These are phyloP conservation scores for Silurus asotus DNA, from an alignment of 2,113 vertebrate species.

Conservation along the genomic window DNA sequence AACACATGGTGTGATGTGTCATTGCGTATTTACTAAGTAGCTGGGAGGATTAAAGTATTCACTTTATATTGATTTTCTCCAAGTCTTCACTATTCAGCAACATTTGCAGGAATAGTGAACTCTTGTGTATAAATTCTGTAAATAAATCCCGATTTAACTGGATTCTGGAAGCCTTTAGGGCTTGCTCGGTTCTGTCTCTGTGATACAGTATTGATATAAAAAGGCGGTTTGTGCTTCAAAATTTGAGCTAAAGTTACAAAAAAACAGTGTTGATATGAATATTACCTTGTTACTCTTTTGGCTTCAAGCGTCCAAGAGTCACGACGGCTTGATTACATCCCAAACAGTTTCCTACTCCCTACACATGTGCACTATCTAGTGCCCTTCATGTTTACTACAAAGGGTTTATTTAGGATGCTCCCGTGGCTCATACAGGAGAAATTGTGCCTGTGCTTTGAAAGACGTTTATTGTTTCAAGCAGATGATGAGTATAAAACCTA, in stretches of 20 bases:
- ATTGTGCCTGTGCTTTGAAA: neutral
- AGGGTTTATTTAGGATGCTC: neutral
- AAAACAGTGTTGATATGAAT: too few species aligned
- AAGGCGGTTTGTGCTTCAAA: neutral
- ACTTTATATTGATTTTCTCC: neutral
- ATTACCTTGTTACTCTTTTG: slow-evolving; percentile 27
- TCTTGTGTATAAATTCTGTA: neutral
- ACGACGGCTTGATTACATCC: neutral
- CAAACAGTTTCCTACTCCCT: neutral
- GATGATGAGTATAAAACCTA: too few species aligned
- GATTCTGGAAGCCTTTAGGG: neutral
- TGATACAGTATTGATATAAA: neutral
- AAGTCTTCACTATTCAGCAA: neutral
- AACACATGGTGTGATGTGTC: neutral
- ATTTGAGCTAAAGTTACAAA: neutral
- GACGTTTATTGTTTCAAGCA: neutral
- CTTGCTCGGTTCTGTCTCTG: neutral
- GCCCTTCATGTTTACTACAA: neutral
- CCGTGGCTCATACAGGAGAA: too few species aligned
- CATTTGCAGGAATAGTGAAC: neutral
- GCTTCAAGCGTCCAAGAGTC: slow-evolving; percentile 1
- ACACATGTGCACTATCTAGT: neutral
- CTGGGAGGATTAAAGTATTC: too few species aligned
- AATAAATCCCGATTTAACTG: neutral
- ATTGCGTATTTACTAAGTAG: neutral